phyloP scores from a whole-genome alignment of 2,888 invertebrate species.

The Chamaedrilus cognettii region DNA sequence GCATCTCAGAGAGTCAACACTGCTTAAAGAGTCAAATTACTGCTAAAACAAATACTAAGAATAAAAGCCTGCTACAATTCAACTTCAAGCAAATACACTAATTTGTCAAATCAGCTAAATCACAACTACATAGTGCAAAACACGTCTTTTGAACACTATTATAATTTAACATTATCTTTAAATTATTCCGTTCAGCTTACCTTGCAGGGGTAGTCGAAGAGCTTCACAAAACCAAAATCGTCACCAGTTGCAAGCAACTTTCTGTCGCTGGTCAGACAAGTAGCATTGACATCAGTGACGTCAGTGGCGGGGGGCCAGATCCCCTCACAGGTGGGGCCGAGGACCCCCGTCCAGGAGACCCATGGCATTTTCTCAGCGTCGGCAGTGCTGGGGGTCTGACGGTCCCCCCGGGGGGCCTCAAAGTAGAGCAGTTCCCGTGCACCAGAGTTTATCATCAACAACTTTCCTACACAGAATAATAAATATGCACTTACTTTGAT shows the following conservation, averaged over 20 bases:
- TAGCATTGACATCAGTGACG: constrained; percentile 60
- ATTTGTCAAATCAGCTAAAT: too few relatives aligned
- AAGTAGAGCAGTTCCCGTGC: constrained; percentile 60
- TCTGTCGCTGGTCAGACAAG: constrained; percentile 51
- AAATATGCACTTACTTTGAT: too few relatives aligned
- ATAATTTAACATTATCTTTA: too few relatives aligned
- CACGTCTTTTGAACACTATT: too few relatives aligned
- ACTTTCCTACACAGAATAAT: constrained; percentile 51
- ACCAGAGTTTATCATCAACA: constrained; percentile 58
- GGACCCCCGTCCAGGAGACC: constrained; percentile 59
- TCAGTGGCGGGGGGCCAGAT: constrained; percentile 61
- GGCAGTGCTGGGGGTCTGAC: constrained; percentile 51
- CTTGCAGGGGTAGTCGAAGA: constrained; percentile 60
- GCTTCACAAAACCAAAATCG: constrained; percentile 61
- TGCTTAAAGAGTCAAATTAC: too few relatives aligned
- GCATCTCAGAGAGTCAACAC: too few relatives aligned
- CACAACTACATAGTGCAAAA: too few relatives aligned
- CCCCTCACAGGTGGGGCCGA: constrained; percentile 58
- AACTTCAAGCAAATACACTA: too few relatives aligned
- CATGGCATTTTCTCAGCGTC: constrained; percentile 58
- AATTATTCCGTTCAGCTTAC: too few relatives aligned
- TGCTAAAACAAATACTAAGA: too few relatives aligned
- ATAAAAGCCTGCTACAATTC: too few relatives aligned
- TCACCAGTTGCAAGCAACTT: constrained; percentile 59
- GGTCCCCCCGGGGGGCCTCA: constrained; percentile 60